phyloP scores from a whole-genome alignment of 2,113 vertebrate genomes.

The Boleophthalmus pectinirostris region DNA sequence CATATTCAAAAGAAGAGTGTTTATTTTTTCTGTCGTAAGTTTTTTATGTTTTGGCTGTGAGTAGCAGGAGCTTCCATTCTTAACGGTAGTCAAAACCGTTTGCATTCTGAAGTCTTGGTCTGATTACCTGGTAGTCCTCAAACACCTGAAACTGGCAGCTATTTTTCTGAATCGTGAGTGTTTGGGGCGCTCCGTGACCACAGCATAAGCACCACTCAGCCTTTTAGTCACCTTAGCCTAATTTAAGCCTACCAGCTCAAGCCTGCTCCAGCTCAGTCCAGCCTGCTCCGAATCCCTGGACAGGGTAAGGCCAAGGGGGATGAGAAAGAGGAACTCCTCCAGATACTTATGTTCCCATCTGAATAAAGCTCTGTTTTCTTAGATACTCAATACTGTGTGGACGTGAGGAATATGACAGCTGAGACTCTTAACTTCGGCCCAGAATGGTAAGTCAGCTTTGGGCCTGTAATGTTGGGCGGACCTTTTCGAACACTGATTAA shows the following conservation, averaged over 20 bases:
- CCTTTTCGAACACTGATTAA: no score
- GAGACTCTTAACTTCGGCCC: constrained; percentile 95
- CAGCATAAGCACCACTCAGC: constrained; percentile 78
- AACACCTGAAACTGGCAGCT: constrained; percentile 81
- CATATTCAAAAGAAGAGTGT: constrained; percentile 50
- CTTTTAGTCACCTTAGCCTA: constrained; percentile 79
- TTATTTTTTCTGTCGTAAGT: constrained; percentile 61
- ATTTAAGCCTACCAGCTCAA: constrained; percentile 70
- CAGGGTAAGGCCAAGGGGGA: constrained; percentile 70
- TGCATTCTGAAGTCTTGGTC: constrained; percentile 54
- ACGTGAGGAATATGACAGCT: constrained; percentile 87
- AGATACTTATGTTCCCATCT: not conserved
- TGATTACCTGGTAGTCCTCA: constrained; percentile 70
- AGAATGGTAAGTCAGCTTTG: constrained; percentile 81
- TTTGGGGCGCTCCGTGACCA: constrained; percentile 74
- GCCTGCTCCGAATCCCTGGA: constrained; percentile 81
- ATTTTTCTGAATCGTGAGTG: constrained; percentile 73
- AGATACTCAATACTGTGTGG: constrained; percentile 79
- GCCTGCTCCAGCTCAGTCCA: constrained; percentile 74
- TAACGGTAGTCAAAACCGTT: constrained; percentile 53
- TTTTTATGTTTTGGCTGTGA: constrained; percentile 68
- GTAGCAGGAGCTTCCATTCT: constrained; percentile 73
- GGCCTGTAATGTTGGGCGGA: no score
- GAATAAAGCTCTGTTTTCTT: not conserved
- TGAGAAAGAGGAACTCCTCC: not conserved